Evolutionary conservation across 2,888 invertebrate species (phyloP).

Genomic region (Lycia hirtaria): DNA sequence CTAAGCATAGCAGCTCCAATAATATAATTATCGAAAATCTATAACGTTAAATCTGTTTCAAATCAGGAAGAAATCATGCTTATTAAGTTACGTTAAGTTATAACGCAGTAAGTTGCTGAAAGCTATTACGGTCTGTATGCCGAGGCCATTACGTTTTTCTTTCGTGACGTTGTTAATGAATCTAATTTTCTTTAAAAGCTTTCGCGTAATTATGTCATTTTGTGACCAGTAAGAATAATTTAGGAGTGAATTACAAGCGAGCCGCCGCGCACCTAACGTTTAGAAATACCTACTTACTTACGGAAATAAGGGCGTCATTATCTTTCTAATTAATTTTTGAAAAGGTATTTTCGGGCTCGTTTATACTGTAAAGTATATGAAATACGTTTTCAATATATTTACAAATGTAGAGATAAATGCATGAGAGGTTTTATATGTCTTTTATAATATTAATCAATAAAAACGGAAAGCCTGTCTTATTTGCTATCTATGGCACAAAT

Average conservation of each 20-base stretch:
- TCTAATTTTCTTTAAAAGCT: constrained; percentile 29
- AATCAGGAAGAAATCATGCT: not conserved
- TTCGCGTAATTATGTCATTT: constrained; percentile 20
- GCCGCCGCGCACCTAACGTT: not conserved
- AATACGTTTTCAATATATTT: no score
- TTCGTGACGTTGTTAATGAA: constrained; percentile 24
- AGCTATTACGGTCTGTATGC: constrained; percentile 10
- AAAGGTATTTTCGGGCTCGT: not conserved
- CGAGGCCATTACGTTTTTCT: constrained; percentile 22
- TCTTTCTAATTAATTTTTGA: not conserved
- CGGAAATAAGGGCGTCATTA: not conserved
- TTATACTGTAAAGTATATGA: no score
- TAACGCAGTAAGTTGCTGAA: constrained; percentile 8
- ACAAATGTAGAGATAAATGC: no score
- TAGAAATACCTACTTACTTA: not conserved
- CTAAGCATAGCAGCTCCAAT: no score
- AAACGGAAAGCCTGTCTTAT: no score
- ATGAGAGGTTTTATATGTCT: no score
- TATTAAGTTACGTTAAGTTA: constrained; percentile 9
- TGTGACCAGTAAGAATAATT: constrained; percentile 12
- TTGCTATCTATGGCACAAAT: no score
- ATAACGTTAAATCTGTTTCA: constrained; percentile 3
- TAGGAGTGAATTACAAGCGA: constrained; percentile 5
- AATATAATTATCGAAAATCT: constrained; percentile 20
- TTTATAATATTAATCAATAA: no score